Evolutionary conservation across 1,140 invertebrate species (phyloP).

Genomic region (Drosophila pruinosa): DNA sequence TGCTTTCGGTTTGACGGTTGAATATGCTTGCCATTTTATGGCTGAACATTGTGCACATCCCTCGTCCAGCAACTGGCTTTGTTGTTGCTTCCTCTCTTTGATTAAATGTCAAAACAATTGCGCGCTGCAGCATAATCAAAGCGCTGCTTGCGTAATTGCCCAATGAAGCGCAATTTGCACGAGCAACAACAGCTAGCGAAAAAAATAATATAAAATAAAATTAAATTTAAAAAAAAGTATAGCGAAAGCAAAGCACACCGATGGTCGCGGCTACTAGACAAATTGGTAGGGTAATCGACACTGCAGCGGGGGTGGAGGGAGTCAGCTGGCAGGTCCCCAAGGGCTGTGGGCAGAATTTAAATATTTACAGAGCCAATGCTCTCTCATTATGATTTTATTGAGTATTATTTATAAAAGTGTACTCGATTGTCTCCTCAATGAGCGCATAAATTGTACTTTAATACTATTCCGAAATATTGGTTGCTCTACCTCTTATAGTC

Average conservation of each 20-base stretch:
- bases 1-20: background rate
- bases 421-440: background rate
- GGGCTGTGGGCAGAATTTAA: background rate
- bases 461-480: no score
- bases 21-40: slow-evolving; percentile 30
- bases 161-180: slow-evolving; percentile 70
- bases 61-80: background rate
- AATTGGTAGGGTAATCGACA: slow-evolving; percentile 22
- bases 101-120: slow-evolving; percentile 78
- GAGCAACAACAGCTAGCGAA: background rate
- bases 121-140: slow-evolving; percentile 68
- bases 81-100: slow-evolving; percentile 47
- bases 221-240: background rate
- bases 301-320: background rate
- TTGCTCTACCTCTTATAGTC: no score
- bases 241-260: background rate
- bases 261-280: slow-evolving; percentile 1
- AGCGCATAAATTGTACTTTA: no score
- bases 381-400: background rate
- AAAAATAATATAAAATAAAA: slow-evolving; percentile 17
- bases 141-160: slow-evolving; percentile 70
- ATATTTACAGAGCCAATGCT: background rate
- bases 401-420: background rate
- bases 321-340: background rate
- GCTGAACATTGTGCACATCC: slow-evolving; percentile 20